These are phyloP conservation scores for Leptodactylus fallax DNA, from an alignment of 2,797 vertebrate species.

Conservation along the genomic window DNA sequence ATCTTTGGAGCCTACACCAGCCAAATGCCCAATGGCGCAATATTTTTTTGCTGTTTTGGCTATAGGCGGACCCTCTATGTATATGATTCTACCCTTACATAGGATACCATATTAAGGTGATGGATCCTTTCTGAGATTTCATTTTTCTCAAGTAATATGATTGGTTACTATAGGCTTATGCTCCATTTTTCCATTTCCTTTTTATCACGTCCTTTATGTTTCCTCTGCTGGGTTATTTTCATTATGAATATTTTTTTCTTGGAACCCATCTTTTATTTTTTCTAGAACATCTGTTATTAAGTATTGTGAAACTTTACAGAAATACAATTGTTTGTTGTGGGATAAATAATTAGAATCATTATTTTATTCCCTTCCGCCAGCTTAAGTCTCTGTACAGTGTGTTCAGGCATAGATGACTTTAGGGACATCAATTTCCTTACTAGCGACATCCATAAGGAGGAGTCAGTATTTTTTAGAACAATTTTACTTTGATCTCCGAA, in stretches of 20 bases:
- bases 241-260: not conserved
- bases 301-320: not conserved
- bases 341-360: slow-evolving; percentile 19
- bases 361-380: slow-evolving; percentile 12
- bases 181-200: too few relatives aligned
- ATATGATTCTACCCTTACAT: too few relatives aligned
- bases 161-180: too few relatives aligned
- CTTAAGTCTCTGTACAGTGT: not conserved
- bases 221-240: too few relatives aligned
- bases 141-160: too few relatives aligned
- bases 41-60: too few relatives aligned
- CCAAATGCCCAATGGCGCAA: too few relatives aligned
- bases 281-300: not conserved
- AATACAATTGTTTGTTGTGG: not conserved
- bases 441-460: not conserved
- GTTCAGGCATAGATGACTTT: slow-evolving; percentile 2
- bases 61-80: too few relatives aligned
- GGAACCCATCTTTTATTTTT: not conserved
- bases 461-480: not conserved
- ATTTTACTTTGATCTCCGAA: not conserved
- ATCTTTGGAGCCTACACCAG: too few relatives aligned
- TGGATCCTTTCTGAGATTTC: too few relatives aligned
- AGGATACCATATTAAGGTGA: too few relatives aligned
- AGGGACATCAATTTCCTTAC: not conserved
- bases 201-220: too few relatives aligned